Base-by-base conservation (phyloP, 2,797 vertebrate genomes). In the Oreochromis mossambicus region DNA sequence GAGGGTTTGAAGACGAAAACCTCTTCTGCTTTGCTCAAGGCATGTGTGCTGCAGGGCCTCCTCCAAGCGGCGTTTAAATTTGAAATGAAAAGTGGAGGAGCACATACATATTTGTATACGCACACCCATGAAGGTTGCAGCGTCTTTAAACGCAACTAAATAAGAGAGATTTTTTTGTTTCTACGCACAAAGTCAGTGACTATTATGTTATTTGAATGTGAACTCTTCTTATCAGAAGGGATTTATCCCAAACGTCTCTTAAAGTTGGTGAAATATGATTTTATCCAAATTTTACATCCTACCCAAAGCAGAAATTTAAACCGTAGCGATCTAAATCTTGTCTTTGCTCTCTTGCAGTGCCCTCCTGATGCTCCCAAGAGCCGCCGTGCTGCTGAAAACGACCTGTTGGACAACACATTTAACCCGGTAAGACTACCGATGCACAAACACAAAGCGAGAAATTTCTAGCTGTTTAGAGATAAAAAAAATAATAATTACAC, bases 381-480 rank as follows among this genome's bases (percentile, higher is more conserved):
- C 15, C 97, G 98, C 0, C 96, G 98, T 63, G 97, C 98, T 24
- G 98, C 98, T 3, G 97, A 98, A 86, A 96, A 95, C 66, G 94
- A 98, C 93, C 96, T 98, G 77, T 94, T 97, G 14, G 98, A 98
- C 84, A 97, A 96, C 94, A 91, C 95, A 0, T 97, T 97, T 75
- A 94, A 95, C 81, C 95, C 97, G 87, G 96, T 98, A 88, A 87
- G 10, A 38, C 11, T 14, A 66, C 5, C 6, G 7, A 24, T 12
- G 46, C 50, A 46, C 14, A 24, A 51, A 68, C 75, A 66, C 34
- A 34, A 24, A 43, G 3, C 1, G 8, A 56, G 52, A 78, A 2
- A 54, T 8, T 75, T 75, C 1, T 32, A 32, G 26, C 19, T 50
- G 4, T 10, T 73, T 8, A 17, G 4, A 32, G 2, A 75, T 50